Conservation (phyloP, 2,113 vertebrate species). For the Pomatorhinus ruficollis region DNA sequence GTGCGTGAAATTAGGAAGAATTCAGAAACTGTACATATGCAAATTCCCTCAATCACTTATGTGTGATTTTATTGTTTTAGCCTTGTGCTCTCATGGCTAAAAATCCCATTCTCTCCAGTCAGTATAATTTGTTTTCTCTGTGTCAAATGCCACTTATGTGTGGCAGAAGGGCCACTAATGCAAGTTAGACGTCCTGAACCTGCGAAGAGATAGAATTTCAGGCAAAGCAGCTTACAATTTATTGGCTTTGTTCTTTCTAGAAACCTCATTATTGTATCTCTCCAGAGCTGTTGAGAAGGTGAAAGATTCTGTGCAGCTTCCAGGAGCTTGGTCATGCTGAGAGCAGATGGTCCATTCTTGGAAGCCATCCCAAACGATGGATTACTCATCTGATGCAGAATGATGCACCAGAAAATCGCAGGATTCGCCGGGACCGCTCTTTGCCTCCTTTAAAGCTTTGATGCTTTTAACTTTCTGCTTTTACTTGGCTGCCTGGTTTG, state of each 20-base stretch:
- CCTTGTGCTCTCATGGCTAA: constrained; percentile 30
- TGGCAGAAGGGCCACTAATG: constrained; percentile 35
- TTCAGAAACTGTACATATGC: constrained; percentile 15
- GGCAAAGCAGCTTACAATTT: constrained; percentile 13
- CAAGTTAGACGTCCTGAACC: not conserved
- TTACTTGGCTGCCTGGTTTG: not conserved
- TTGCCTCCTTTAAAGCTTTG: constrained; percentile 36
- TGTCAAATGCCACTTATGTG: not conserved
- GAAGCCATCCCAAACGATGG: constrained; percentile 58
- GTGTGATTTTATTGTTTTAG: constrained; percentile 13
- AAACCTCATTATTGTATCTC: not conserved
- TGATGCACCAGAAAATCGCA: constrained; percentile 63
- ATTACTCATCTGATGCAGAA: constrained; percentile 53
- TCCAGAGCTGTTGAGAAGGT: constrained; percentile 53
- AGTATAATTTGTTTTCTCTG: constrained; percentile 26
- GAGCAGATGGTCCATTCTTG: constrained; percentile 66
- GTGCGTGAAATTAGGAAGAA: constrained; percentile 14
- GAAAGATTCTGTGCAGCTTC: constrained; percentile 24
- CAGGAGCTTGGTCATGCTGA: not conserved
- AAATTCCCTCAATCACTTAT: constrained; percentile 16
- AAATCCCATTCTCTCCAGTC: constrained; percentile 35
- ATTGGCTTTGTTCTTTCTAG: constrained; percentile 13
- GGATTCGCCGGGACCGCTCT: constrained; percentile 24
- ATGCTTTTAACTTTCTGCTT: not conserved
- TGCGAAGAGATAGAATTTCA: constrained; percentile 4